Evolutionary conservation across 2,888 invertebrate genomes (phyloP).

Genomic region (Neoascia interrupta): DNA sequence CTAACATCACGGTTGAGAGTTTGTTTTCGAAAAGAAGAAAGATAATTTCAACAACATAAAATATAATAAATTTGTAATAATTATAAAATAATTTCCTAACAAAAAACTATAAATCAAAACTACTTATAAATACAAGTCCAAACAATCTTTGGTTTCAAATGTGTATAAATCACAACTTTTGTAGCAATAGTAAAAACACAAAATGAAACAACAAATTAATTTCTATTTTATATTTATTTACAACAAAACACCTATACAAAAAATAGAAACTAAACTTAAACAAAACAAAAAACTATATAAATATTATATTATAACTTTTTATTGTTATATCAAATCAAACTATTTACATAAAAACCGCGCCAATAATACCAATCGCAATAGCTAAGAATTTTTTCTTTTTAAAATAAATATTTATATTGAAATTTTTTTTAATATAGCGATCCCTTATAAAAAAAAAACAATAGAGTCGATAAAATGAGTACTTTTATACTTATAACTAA

Average conservation of each 20-base stretch:
- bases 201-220: constrained; percentile 58
- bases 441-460: constrained; percentile 36
- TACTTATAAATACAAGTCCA: constrained; percentile 70
- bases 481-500: constrained; percentile 27
- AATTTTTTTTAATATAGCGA: constrained; percentile 13
- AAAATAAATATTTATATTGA: constrained; percentile 46
- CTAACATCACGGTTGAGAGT: constrained; percentile 65
- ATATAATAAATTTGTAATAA: constrained; percentile 51
- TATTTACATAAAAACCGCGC: constrained; percentile 65
- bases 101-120: constrained; percentile 53
- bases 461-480: constrained; percentile 34
- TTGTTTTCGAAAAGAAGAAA: constrained; percentile 65
- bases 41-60: no score
- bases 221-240: constrained; percentile 67
- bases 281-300: constrained; percentile 21
- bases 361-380: constrained; percentile 62
- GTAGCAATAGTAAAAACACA: constrained; percentile 56
- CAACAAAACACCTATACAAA: constrained; percentile 51
- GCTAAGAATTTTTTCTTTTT: constrained; percentile 48
- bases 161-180: constrained; percentile 59
- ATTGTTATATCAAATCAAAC: constrained; percentile 67
- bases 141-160: constrained; percentile 69
- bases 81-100: constrained; percentile 53
- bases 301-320: constrained; percentile 64
- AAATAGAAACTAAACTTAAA: constrained; percentile 52